Evolutionary conservation across 1,140 invertebrate species (phyloP).

Genomic region (Trichomalopsis sarcophagae): DNA sequence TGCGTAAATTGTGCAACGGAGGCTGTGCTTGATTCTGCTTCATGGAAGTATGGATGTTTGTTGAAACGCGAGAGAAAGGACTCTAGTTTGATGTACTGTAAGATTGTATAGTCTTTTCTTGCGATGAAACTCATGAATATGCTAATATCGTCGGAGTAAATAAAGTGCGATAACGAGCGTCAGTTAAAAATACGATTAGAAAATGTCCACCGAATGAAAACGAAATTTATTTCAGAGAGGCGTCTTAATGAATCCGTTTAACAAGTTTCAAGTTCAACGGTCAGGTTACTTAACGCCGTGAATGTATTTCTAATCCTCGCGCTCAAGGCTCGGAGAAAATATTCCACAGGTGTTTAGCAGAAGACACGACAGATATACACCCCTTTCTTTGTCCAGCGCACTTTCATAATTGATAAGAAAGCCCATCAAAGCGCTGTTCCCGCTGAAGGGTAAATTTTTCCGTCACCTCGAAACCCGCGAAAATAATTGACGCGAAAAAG

Average conservation of each 20-base stretch:
- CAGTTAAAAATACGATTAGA: neutral
- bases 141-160: neutral
- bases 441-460: too few species aligned
- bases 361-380: too few species aligned
- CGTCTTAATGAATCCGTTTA: slow-evolving; percentile 1
- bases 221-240: neutral
- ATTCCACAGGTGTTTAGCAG: neutral
- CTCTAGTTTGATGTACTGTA: too few species aligned
- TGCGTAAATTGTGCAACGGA: neutral
- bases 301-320: neutral
- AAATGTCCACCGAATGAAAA: neutral
- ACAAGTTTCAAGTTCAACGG: slow-evolving; percentile 19
- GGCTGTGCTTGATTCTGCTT: too few species aligned
- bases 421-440: too few species aligned
- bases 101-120: neutral
- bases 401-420: too few species aligned
- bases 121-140: neutral
- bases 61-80: too few species aligned
- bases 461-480: too few species aligned
- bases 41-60: too few species aligned
- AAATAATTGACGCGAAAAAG: too few species aligned
- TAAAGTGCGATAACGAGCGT: neutral
- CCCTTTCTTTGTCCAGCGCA: too few species aligned
- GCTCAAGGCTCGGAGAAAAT: neutral
- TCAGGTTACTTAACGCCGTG: neutral